Base-by-base conservation (phyloP, 2,888 invertebrate genomes). In the Ophonus ardosiacus region DNA sequence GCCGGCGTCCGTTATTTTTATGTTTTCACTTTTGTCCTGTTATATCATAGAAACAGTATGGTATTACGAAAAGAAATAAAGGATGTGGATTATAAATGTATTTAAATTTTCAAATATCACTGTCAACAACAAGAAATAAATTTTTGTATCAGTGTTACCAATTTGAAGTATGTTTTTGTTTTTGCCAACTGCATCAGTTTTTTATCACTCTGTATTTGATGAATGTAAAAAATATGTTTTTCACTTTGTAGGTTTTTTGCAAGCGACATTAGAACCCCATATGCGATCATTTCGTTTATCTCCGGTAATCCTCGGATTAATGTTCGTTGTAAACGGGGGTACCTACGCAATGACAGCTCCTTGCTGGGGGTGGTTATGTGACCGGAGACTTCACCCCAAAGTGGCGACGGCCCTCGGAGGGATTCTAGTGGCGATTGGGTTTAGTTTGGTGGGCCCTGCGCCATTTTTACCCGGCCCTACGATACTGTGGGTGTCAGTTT, bases 201-300 rank as follows among this genome's bases (percentile, higher is more conserved):
- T n/a, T n/a, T n/a, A n/a, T n/a, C n/a, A n/a, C n/a, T n/a, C n/a
- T n/a, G n/a, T n/a, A n/a, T n/a, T n/a, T n/a, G n/a, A n/a, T n/a
- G n/a, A n/a, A n/a, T n/a, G n/a, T n/a, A n/a, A n/a, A n/a, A n/a
- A n/a, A n/a, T 21, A 31, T 31, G 5, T 31, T 6, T 31, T 31
- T 5, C 31, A 5, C 31, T 31, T 21, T 21, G 13, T 51, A 51
- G 97, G 97, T 18, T 98, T 97, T 90, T 92, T 98, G 21, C 96
- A 97, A 90, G 97, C 98, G 0, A 98, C 98, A 0, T 92, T 98
- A 21, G 97, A 98, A 88, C 97, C 96, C 0, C 98, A 98, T 92
- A 92, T 98, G n/a, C 90, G 96, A 86, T 91, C 94, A 93, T 96
- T 96, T 89, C 87, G 93, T 0, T 92, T 97, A 86, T 93, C 95